Evolutionary conservation across 1,140 invertebrate species (phyloP).

Genomic region (Scylla paramamosain): DNA sequence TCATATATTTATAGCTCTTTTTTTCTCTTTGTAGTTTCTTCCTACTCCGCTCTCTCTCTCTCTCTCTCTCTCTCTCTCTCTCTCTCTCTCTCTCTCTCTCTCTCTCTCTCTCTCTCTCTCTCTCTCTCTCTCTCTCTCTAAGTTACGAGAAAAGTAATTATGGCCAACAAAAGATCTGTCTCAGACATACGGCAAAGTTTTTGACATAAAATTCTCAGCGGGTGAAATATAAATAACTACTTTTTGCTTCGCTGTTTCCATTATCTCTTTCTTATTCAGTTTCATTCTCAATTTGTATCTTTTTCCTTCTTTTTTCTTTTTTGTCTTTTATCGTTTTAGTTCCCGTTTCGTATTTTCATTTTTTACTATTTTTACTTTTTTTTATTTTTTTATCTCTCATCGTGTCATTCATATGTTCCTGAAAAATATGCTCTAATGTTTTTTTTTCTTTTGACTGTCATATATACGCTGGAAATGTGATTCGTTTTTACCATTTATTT

Average conservation of each 20-base stretch:
- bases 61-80: neutral
- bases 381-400: too few species aligned
- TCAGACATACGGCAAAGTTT: neutral
- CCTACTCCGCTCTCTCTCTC: neutral
- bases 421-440: neutral
- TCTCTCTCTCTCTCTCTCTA: neutral
- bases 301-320: neutral
- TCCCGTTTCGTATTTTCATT: neutral
- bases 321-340: neutral
- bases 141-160: neutral
- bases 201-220: neutral
- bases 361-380: too few species aligned
- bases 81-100: neutral
- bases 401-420: too few species aligned
- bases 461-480: too few species aligned
- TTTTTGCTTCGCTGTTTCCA: neutral
- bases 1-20: too few species aligned
- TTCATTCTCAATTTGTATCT: neutral
- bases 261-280: neutral
- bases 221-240: neutral
- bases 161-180: slow-evolving; percentile 1
- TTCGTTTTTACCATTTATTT: neutral
- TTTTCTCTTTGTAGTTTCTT: neutral
- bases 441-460: neutral
- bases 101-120: neutral